phyloP scores from a whole-genome alignment of 2,113 vertebrate genomes.

The Tiliqua scincoides region DNA sequence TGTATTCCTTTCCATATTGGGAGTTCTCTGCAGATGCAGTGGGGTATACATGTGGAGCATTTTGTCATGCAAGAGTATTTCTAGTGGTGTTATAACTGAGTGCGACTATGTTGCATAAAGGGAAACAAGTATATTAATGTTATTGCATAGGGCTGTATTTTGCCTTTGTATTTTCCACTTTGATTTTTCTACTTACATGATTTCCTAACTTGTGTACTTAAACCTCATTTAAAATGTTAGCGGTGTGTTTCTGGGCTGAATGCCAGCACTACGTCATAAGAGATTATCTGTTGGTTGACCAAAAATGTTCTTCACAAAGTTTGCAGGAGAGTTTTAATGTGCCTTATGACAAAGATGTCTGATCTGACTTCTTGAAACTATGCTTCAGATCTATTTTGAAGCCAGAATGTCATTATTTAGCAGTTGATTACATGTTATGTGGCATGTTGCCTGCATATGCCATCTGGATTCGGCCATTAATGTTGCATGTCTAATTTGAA shows the following conservation, averaged over 20 bases:
- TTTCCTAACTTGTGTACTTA: not conserved
- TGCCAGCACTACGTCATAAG: not conserved
- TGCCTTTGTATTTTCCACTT: conserved; percentile 2
- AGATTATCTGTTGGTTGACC: conserved; percentile 7
- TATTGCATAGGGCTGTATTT: too few species aligned
- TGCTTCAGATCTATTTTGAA: not conserved
- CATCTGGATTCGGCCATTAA: conserved; percentile 28
- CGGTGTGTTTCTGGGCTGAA: not conserved
- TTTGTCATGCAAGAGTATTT: too few species aligned
- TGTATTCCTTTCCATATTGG: not conserved
- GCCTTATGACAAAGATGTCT: conserved; percentile 1
- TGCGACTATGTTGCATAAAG: too few species aligned
- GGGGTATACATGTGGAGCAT: not conserved
- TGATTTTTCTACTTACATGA: not conserved
- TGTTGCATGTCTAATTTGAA: conserved; percentile 23
- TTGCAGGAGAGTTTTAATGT: not conserved
- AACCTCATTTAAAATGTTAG: not conserved
- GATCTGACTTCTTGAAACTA: not conserved
- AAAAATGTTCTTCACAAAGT: not conserved
- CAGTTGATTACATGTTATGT: not conserved
- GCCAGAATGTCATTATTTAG: not conserved
- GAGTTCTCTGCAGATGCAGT: not conserved
- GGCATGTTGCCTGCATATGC: conserved; percentile 26
- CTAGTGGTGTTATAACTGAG: not conserved
- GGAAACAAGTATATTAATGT: too few species aligned